Percentiles rank a stretch among this genome's conserved stretches.
These are phyloP conservation scores for Acanthoscelides obtectus DNA, from an alignment of 2,888 invertebrate genomes.

Conservation along the genomic window DNA sequence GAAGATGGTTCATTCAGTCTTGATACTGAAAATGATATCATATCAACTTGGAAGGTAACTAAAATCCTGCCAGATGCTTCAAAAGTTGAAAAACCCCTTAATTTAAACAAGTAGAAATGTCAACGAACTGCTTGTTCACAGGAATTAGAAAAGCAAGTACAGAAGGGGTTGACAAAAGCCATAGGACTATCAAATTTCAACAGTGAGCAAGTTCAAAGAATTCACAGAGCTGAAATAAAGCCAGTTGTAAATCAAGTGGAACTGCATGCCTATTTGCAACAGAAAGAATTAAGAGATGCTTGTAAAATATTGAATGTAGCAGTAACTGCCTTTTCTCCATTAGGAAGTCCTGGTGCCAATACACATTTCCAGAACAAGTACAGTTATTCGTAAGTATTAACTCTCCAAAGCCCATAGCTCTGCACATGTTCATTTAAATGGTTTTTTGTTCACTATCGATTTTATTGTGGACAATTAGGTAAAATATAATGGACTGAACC, in stretches of 20 bases:
- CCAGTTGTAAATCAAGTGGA: constrained; percentile 74
- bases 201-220: constrained; percentile 59
- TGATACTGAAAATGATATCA: constrained; percentile 60
- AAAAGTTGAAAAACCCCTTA: too few relatives aligned
- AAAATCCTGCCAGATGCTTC: too few relatives aligned
- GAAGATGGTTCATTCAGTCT: constrained; percentile 57
- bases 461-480: too few relatives aligned
- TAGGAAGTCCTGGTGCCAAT: constrained; percentile 68
- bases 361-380: constrained; percentile 59
- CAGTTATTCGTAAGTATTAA: constrained; percentile 54
- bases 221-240: constrained; percentile 58
- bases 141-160: constrained; percentile 66
- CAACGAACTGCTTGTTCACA: constrained; percentile 35
- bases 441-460: too few relatives aligned
- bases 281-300: constrained; percentile 57
- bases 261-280: constrained; percentile 73
- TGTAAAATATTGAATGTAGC: constrained; percentile 60
- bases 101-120: too few relatives aligned
- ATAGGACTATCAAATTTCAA: constrained; percentile 81
- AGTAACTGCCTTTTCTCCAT: constrained; percentile 66
- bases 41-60: constrained; percentile 64
- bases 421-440: too few relatives aligned
- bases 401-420: too few relatives aligned
- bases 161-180: constrained; percentile 59
- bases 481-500: too few relatives aligned